phyloP scores from a whole-genome alignment of 2,888 invertebrate genomes.

The Oxytorus armatus region DNA sequence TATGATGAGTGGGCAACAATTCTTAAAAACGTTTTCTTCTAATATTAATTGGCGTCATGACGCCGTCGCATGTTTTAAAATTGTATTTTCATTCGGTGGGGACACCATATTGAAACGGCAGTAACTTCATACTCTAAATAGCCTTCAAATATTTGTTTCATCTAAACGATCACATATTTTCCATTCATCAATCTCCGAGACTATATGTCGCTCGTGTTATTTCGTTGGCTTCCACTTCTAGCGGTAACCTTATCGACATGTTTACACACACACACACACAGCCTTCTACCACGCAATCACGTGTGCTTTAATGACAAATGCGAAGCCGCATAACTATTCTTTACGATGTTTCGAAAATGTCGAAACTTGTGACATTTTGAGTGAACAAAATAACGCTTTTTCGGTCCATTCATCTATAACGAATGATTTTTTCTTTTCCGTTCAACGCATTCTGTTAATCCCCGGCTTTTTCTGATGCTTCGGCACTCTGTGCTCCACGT shows the following conservation, averaged over 20 bases:
- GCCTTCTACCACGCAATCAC: neutral
- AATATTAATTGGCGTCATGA: no score
- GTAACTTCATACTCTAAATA: no score
- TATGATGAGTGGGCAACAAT: no score
- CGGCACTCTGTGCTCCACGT: conserved; percentile 73
- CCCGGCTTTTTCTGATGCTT: conserved; percentile 67
- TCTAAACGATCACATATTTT: neutral
- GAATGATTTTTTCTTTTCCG: conserved; percentile 1
- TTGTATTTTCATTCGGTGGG: no score
- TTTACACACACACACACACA: neutral
- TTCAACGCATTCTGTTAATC: conserved; percentile 52
- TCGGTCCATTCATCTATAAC: neutral
- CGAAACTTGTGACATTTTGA: conserved; percentile 9
- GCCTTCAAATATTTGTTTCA: neutral
- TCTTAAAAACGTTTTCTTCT: no score
- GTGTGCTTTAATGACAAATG: neutral
- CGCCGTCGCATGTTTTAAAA: no score
- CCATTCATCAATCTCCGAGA: neutral
- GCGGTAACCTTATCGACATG: no score
- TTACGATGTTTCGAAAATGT: conserved; percentile 3
- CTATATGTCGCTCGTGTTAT: neutral
- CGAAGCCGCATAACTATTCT: neutral
- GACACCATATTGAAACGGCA: no score
- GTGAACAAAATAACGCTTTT: neutral
- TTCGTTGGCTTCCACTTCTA: neutral